Evolutionary conservation across 1,140 invertebrate genomes (phyloP).

Genomic region (Melipona quadrifasciata): DNA sequence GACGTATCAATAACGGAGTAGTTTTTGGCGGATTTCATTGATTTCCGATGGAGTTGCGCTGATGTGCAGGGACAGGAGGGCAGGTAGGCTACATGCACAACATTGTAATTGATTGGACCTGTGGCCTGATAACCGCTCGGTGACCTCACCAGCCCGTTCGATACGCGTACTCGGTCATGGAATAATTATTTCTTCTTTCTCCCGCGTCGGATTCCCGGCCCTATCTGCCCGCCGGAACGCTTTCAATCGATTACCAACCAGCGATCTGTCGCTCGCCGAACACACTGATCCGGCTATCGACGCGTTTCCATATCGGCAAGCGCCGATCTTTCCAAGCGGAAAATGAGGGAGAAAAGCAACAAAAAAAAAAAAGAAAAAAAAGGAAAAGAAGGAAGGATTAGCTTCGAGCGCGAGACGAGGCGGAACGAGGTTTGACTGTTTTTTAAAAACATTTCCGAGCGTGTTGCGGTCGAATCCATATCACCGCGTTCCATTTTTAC

Average conservation of each 20-base stretch:
- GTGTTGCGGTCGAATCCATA: not conserved
- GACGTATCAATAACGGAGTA: constrained; percentile 72
- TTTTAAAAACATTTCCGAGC: not conserved
- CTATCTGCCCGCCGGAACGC: not conserved
- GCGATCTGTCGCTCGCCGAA: not conserved
- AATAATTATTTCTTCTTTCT: constrained; percentile 67
- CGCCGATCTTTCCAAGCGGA: not conserved
- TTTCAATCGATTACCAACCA: constrained; percentile 16
- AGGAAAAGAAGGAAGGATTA: not conserved
- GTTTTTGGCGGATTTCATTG: constrained; percentile 75
- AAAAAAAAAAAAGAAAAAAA: not conserved
- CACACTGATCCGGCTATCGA: not conserved
- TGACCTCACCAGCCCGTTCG: constrained; percentile 65
- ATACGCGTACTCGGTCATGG: constrained; percentile 67
- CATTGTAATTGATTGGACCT: constrained; percentile 74
- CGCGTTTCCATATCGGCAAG: constrained; percentile 11
- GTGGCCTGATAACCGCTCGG: constrained; percentile 72
- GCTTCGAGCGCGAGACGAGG: not conserved
- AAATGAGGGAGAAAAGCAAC: not conserved
- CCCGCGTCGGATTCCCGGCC: not conserved
- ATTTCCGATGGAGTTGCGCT: constrained; percentile 72
- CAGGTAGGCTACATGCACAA: constrained; percentile 65
- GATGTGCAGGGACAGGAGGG: constrained; percentile 56
- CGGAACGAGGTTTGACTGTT: not conserved
- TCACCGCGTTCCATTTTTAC: not conserved